phyloP scores from a whole-genome alignment of 2,797 vertebrate species.

The Capromys pilorides region DNA sequence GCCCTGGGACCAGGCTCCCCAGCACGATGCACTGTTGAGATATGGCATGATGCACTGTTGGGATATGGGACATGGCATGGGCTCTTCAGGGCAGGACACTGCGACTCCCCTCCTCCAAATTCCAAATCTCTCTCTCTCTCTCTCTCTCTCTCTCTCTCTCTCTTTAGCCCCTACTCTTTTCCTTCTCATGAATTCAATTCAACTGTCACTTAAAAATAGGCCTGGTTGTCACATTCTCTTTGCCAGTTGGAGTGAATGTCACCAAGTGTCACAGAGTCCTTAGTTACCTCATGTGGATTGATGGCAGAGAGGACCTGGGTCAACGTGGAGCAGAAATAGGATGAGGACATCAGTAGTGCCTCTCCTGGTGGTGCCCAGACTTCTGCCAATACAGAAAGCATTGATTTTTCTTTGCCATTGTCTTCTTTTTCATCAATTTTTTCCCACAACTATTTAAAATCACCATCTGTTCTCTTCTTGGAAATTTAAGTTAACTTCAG shows the following conservation, averaged over 20 bases:
- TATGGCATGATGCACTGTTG: background rate
- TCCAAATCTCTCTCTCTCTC: too few species aligned
- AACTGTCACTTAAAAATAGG: conserved; percentile 62
- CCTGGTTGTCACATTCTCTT: conserved; percentile 55
- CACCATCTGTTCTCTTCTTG: conserved; percentile 62
- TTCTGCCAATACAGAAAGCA: background rate
- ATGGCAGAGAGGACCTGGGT: conserved; percentile 19
- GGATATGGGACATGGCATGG: background rate
- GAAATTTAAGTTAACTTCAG: conserved; percentile 60
- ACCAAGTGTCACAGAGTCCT: conserved; percentile 31
- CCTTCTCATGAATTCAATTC: conserved; percentile 51
- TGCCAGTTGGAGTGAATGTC: conserved; percentile 58
- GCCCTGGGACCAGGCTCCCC: background rate
- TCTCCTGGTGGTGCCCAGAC: background rate
- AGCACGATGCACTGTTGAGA: background rate
- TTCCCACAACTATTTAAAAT: conserved; percentile 62
- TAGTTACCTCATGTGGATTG: background rate
- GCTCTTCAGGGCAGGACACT: background rate
- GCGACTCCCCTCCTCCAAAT: background rate
- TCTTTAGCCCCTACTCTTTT: background rate
- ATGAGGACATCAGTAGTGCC: background rate
- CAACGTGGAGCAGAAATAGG: background rate
- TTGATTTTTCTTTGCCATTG: conserved; percentile 44
- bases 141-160: background rate
- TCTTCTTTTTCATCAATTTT: conserved; percentile 44